Percentiles rank a stretch among this genome's conserved stretches.
Conservation (phyloP, 2,888 invertebrate genomes). For the Charanyca ferruginea region DNA sequence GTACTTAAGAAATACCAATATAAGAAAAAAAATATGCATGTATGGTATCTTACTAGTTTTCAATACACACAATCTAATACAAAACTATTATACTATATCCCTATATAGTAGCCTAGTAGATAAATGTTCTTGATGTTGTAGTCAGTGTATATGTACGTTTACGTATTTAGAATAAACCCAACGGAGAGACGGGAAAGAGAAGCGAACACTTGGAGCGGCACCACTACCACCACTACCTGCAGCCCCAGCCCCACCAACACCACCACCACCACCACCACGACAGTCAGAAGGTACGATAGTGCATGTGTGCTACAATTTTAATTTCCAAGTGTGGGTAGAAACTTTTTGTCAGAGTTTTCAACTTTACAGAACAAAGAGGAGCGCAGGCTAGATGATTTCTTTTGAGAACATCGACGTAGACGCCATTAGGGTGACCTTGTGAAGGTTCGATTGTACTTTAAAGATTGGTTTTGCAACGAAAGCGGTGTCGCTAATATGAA, state of each 20-base stretch:
- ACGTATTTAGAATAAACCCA: conserved; percentile 74
- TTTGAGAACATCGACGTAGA: neutral
- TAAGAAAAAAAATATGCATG: neutral
- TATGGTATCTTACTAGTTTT: neutral
- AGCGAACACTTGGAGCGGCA: conserved; percentile 79
- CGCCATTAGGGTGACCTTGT: too few relatives aligned
- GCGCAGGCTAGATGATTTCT: neutral
- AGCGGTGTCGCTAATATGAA: neutral
- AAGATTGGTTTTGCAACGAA: neutral
- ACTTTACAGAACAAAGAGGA: neutral
- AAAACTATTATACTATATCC: conserved; percentile 3
- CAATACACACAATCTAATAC: conserved; percentile 12
- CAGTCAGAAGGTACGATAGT: conserved; percentile 80
- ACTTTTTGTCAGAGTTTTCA: neutral
- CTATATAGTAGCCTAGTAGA: neutral
- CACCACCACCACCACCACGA: conserved; percentile 76
- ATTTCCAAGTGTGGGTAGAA: neutral
- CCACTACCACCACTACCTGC: conserved; percentile 72
- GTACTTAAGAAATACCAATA: neutral
- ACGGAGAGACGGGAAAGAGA: conserved; percentile 81
- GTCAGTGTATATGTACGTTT: conserved; percentile 37
- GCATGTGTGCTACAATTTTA: neutral
- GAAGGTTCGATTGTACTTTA: too few relatives aligned
- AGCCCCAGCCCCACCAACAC: conserved; percentile 71
- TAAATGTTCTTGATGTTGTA: conserved; percentile 20